A percentile compares a stretch with the other conserved stretches of the same genome.
These are phyloP conservation scores for Anguilla japonica DNA, from an alignment of 2,113 vertebrate species.

Conservation along the genomic window DNA sequence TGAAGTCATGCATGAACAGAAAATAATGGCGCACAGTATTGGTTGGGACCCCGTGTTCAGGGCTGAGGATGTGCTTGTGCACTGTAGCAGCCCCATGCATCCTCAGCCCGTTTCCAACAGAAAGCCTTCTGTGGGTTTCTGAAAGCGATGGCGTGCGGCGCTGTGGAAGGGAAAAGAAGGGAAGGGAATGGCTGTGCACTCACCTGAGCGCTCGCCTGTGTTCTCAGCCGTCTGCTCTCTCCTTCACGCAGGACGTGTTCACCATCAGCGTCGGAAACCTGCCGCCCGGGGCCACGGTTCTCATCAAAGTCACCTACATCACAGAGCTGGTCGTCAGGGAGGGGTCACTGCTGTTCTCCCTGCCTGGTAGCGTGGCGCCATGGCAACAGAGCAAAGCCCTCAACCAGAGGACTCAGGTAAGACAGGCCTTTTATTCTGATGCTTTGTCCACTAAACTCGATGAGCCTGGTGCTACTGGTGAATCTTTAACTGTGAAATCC, in stretches of 20 bases:
- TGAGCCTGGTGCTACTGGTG: background rate
- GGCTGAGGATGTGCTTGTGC: too few relatives aligned
- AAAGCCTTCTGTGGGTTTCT: too few relatives aligned
- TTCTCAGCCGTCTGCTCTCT: background rate
- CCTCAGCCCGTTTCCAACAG: too few relatives aligned
- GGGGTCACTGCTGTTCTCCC: constrained; percentile 65
- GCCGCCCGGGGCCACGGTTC: constrained; percentile 72
- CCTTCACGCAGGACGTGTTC: constrained; percentile 77
- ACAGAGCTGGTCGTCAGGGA: constrained; percentile 72
- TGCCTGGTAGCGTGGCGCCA: constrained; percentile 78
- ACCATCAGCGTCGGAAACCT: constrained; percentile 86
- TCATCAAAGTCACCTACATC: constrained; percentile 86
- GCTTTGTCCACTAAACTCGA: too few relatives aligned
- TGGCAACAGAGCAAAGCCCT: constrained; percentile 80
- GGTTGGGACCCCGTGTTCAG: too few relatives aligned
- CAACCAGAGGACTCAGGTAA: constrained; percentile 81
- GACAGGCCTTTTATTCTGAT: background rate
- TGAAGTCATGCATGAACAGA: too few relatives aligned
- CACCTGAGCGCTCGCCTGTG: too few relatives aligned
- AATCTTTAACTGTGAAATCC: constrained; percentile 11
- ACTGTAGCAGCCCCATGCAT: too few relatives aligned
- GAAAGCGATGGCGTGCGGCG: too few relatives aligned
- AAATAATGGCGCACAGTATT: too few relatives aligned
- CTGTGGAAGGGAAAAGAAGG: too few relatives aligned
- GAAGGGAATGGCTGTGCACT: too few relatives aligned